phyloP scores from a whole-genome alignment of 2,797 vertebrate species.

The Semaprochilodus insignis region DNA sequence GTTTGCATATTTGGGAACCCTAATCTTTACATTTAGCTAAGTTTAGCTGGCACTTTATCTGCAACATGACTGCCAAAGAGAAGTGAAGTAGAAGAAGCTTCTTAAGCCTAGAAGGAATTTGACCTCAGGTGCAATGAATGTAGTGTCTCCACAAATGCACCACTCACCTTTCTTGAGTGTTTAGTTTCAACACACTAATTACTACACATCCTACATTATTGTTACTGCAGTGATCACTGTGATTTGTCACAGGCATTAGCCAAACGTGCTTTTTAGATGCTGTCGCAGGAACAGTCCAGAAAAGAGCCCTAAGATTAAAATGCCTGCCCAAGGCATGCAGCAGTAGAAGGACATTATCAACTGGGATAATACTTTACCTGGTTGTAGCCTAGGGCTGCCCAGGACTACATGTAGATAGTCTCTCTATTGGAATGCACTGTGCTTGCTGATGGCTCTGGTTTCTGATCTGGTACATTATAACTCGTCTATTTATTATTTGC shows the following conservation, averaged over 20 bases:
- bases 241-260: conserved; percentile 7
- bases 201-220: background rate
- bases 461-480: background rate
- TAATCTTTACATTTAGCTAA: background rate
- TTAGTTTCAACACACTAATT: background rate
- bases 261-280: background rate
- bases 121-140: background rate
- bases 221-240: background rate
- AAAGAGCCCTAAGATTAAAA: background rate
- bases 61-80: background rate
- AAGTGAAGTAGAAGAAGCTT: background rate
- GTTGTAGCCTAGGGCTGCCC: background rate
- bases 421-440: background rate
- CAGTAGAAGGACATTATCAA: background rate
- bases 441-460: background rate
- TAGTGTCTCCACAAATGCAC: background rate
- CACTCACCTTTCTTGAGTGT: background rate
- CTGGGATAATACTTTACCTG: background rate
- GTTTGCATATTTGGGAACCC: background rate
- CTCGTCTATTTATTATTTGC: background rate
- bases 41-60: background rate
- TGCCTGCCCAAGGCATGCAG: background rate
- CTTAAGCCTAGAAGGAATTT: background rate
- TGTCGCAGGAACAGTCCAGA: background rate
- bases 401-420: background rate